Evolutionary conservation across 2,113 vertebrate genomes (phyloP).

Genomic region (Rousettus leschenaultii): DNA sequence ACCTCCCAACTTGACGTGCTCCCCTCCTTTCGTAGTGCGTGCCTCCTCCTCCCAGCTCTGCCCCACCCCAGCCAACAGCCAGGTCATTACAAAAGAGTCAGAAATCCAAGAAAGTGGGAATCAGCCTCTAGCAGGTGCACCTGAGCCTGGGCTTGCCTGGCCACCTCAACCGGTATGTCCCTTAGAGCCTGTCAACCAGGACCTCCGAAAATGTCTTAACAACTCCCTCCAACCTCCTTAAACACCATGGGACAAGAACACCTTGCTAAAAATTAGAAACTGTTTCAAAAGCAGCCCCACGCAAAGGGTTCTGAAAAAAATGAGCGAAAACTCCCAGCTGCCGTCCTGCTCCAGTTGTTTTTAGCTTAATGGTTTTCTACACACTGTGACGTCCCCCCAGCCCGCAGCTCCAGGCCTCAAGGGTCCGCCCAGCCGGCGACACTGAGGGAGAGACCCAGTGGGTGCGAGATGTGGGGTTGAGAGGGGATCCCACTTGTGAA

Average conservation of each 20-base stretch:
- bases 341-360: not conserved
- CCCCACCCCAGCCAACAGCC: not conserved
- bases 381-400: not conserved
- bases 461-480: too few species aligned
- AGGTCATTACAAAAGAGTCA: not conserved
- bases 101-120: not conserved
- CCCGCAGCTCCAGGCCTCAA: not conserved
- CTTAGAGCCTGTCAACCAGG: not conserved
- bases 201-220: not conserved
- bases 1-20: not conserved
- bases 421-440: not conserved
- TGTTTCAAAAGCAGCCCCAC: not conserved
- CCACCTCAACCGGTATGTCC: not conserved
- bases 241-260: not conserved
- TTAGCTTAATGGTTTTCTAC: not conserved
- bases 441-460: not conserved
- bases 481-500: too few species aligned
- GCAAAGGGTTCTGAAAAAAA: not conserved
- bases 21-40: rapidly evolving
- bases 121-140: not conserved
- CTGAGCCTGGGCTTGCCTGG: not conserved
- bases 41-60: too few species aligned
- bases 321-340: not conserved
- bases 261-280: not conserved
- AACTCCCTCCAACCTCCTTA: not conserved